A percentile compares a stretch with the other conserved stretches of the same genome.
These are phyloP conservation scores for Pipra filicauda DNA, from an alignment of 2,113 vertebrate species.

Conservation along the genomic window DNA sequence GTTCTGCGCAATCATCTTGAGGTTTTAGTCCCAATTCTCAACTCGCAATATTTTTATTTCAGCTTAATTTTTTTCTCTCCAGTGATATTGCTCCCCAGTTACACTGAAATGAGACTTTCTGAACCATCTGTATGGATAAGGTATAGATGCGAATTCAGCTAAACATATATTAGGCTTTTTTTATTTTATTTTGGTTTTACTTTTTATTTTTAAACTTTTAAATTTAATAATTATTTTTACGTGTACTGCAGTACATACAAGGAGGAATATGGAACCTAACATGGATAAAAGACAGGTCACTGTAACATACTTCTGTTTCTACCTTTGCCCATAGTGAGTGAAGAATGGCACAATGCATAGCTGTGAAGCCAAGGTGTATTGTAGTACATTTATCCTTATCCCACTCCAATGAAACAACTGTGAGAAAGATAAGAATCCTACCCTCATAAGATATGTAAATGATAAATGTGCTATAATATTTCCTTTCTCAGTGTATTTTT, in stretches of 20 bases:
- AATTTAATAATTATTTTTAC: too few relatives aligned
- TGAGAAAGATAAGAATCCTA: constrained; percentile 26
- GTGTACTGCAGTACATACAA: neutral
- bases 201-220: too few relatives aligned
- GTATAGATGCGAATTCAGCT: neutral
- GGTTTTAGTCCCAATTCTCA: neutral
- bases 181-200: too few relatives aligned
- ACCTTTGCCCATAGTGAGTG: neutral
- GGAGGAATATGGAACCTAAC: neutral
- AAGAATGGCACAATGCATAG: neutral
- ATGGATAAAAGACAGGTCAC: neutral
- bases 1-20: neutral
- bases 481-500: neutral
- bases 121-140: neutral
- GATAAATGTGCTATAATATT: constrained; percentile 42
- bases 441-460: constrained; percentile 44
- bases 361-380: neutral
- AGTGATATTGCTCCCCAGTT: neutral
- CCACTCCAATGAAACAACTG: constrained; percentile 31
- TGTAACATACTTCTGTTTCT: constrained; percentile 11
- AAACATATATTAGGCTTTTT: neutral
- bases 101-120: neutral
- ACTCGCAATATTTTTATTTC: constrained; percentile 6
- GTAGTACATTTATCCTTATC: constrained; percentile 40
- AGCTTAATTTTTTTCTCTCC: constrained; percentile 6